Conservation (phyloP, 2,113 vertebrate genomes). For the Misgurnus anguillicaudatus region DNA sequence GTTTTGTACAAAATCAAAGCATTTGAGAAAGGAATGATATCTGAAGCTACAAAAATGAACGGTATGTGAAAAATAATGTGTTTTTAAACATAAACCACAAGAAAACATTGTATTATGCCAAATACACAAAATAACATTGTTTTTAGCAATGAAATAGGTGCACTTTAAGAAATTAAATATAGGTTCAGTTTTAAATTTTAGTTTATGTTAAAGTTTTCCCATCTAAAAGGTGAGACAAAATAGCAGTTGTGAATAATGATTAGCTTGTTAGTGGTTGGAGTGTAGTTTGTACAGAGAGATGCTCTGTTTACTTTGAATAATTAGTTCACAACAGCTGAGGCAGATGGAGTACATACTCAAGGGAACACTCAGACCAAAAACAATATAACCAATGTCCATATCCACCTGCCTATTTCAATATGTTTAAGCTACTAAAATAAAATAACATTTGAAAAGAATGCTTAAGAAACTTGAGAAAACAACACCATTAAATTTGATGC, state of each 20-base stretch:
- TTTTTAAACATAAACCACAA: too few relatives aligned
- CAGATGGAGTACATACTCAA: conserved; percentile 69
- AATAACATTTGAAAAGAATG: too few relatives aligned
- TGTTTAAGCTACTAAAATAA: conserved; percentile 36
- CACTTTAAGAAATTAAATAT: too few relatives aligned
- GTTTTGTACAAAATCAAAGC: too few relatives aligned
- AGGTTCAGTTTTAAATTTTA: too few relatives aligned
- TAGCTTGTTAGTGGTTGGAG: conserved; percentile 68
- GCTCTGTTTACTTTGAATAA: conserved; percentile 77
- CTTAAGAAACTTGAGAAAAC: neutral
- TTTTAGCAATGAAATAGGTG: too few relatives aligned
- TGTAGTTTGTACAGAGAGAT: conserved; percentile 67
- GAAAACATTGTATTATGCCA: too few relatives aligned
- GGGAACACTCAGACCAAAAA: conserved; percentile 70
- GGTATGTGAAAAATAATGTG: too few relatives aligned
- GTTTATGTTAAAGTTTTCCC: neutral
- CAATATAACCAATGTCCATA: conserved; percentile 70
- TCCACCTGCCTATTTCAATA: conserved; percentile 63
- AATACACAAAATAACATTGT: too few relatives aligned
- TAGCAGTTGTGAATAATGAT: conserved; percentile 58
- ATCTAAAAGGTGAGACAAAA: neutral
- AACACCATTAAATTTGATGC: neutral
- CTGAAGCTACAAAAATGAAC: too few relatives aligned
- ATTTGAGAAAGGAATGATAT: too few relatives aligned
- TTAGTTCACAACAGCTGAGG: conserved; percentile 73